Evolutionary conservation across 2,888 invertebrate genomes (phyloP).

Genomic region (Amiota minor): DNA sequence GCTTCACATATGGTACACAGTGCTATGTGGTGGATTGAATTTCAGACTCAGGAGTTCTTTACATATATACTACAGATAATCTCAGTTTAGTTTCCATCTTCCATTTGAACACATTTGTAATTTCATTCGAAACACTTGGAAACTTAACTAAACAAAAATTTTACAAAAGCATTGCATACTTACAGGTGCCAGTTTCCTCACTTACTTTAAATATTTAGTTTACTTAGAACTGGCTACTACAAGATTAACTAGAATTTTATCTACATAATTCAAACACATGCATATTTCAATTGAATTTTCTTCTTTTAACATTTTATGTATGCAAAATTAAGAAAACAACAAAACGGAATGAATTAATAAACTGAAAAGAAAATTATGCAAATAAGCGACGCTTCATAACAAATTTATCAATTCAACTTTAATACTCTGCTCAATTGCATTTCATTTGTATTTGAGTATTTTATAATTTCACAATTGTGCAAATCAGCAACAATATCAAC

Average conservation of each 20-base stretch:
- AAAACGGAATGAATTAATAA: neutral
- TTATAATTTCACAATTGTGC: constrained; percentile 1
- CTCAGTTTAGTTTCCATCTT: neutral
- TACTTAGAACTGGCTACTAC: neutral
- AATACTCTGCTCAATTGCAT: neutral
- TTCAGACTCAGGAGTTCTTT: neutral
- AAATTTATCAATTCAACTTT: constrained; percentile 3
- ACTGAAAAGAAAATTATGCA: constrained; percentile 1
- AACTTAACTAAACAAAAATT: neutral
- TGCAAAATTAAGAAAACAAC: neutral
- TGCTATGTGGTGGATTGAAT: neutral
- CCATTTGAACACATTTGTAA: neutral
- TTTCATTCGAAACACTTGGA: neutral
- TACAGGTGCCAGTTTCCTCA: neutral
- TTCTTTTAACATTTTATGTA: neutral
- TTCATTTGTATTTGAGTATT: neutral
- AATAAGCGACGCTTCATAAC: neutral
- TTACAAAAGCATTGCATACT: neutral
- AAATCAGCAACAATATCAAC: neutral
- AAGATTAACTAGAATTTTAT: neutral
- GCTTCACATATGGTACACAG: too few species aligned
- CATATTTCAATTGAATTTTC: neutral
- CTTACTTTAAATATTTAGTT: neutral
- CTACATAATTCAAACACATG: neutral
- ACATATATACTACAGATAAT: neutral